Evolutionary conservation across 2,113 vertebrate species (phyloP).

Genomic region (Epinephelus moara): DNA sequence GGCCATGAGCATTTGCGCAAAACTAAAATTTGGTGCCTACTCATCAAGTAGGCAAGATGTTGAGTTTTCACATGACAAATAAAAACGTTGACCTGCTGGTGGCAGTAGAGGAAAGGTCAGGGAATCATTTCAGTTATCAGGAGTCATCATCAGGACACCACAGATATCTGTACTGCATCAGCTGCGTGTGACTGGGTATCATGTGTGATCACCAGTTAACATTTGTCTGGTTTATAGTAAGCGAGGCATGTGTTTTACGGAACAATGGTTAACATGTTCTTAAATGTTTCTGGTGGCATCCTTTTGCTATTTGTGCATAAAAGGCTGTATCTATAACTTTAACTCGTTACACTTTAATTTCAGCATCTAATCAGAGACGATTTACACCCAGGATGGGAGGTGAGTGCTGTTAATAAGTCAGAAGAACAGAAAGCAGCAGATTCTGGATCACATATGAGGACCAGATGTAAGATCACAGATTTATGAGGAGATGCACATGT

Average conservation of each 20-base stretch:
- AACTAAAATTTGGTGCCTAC: too few species aligned
- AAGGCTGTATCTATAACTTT: too few species aligned
- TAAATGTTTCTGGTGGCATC: neutral
- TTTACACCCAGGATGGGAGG: neutral
- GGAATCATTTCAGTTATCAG: neutral
- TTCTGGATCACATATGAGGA: neutral
- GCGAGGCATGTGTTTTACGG: neutral
- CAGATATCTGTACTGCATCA: neutral
- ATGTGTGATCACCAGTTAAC: neutral
- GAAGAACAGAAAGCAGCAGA: neutral
- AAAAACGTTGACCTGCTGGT: neutral
- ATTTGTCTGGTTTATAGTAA: neutral
- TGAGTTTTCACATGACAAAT: too few species aligned
- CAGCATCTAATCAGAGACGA: neutral
- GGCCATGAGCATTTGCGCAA: too few species aligned
- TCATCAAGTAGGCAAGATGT: too few species aligned
- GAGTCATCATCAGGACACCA: neutral
- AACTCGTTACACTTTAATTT: neutral
- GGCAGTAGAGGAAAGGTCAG: neutral
- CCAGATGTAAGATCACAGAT: neutral
- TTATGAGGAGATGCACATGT: conserved; percentile 4
- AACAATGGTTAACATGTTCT: too few species aligned
- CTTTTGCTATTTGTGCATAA: too few species aligned
- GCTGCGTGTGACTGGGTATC: neutral
- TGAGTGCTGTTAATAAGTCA: neutral